Conservation (phyloP, 2,888 invertebrate genomes). For the Limnephilus lunatus region DNA sequence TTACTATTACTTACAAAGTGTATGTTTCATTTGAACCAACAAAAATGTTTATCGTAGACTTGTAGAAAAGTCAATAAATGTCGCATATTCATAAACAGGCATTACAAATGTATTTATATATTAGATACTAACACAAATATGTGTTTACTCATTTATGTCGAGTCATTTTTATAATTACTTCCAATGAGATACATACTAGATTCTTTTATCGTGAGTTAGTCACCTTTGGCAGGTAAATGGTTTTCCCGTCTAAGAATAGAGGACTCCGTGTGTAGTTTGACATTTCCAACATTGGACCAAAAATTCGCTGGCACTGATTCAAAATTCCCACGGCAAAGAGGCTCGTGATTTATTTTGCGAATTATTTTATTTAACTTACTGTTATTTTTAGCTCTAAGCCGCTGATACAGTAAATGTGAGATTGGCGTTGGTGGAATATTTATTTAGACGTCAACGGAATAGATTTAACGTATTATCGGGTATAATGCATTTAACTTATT, state of each 20-base stretch:
- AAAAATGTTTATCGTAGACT: too few relatives aligned
- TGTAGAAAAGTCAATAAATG: too few relatives aligned
- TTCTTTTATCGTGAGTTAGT: constrained; percentile 2
- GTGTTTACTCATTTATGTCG: background rate
- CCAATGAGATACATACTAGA: background rate
- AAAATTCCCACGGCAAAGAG: constrained; percentile 3
- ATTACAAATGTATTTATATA: background rate
- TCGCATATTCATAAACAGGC: background rate
- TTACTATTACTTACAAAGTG: too few relatives aligned
- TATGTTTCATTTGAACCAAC: too few relatives aligned
- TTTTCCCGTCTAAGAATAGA: constrained; percentile 24
- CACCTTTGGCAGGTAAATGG: constrained; percentile 43
- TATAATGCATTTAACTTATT: too few relatives aligned
- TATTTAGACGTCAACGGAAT: background rate
- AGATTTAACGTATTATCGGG: too few relatives aligned
- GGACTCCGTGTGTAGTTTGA: background rate
- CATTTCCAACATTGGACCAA: constrained; percentile 37
- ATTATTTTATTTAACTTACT: background rate
- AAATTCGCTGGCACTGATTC: background rate
- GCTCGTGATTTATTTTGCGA: background rate
- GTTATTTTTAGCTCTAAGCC: background rate
- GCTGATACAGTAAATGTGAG: background rate
- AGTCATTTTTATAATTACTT: background rate
- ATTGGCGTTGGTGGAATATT: background rate
- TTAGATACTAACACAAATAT: background rate